A percentile compares a stretch with the other conserved stretches of the same genome.
Conservation (phyloP, 2,113 vertebrate genomes). For the Mandrillus leucophaeus region DNA sequence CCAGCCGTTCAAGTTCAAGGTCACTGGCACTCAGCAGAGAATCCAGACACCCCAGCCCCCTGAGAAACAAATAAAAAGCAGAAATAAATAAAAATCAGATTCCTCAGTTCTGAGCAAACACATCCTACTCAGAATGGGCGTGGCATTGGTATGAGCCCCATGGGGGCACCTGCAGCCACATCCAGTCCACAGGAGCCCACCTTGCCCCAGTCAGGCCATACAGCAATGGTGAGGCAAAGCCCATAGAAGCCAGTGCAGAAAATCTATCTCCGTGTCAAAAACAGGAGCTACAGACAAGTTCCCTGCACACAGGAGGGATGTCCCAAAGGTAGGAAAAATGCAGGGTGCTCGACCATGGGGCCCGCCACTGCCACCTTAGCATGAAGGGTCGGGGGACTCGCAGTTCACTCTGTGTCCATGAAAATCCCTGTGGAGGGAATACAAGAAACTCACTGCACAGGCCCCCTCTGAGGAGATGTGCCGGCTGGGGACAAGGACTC, state of each 20-base stretch:
- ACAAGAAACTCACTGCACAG: not conserved
- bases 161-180: not conserved
- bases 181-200: not conserved
- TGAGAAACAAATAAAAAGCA: not conserved
- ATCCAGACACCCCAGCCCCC: not conserved
- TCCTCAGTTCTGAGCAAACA: not conserved
- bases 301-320: no score
- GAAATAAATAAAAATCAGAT: not conserved
- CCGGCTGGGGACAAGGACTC: fast-evolving
- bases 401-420: fast-evolving
- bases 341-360: not conserved
- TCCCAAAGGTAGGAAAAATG: not conserved
- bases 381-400: fast-evolving
- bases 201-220: not conserved
- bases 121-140: not conserved
- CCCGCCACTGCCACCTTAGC: fast-evolving
- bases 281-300: fast-evolving
- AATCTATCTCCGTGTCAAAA: fast-evolving
- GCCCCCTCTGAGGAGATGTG: no score
- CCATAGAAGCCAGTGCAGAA: not conserved
- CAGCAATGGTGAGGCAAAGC: not conserved
- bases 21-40: not conserved
- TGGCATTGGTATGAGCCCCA: fast-evolving
- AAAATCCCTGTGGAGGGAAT: not conserved
- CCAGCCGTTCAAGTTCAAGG: not conserved